Evolutionary conservation across 2,797 vertebrate genomes (phyloP), one percentile per base, ranked within the genome.

Genomic region (Cryptoblepharus egeriae): DNA sequence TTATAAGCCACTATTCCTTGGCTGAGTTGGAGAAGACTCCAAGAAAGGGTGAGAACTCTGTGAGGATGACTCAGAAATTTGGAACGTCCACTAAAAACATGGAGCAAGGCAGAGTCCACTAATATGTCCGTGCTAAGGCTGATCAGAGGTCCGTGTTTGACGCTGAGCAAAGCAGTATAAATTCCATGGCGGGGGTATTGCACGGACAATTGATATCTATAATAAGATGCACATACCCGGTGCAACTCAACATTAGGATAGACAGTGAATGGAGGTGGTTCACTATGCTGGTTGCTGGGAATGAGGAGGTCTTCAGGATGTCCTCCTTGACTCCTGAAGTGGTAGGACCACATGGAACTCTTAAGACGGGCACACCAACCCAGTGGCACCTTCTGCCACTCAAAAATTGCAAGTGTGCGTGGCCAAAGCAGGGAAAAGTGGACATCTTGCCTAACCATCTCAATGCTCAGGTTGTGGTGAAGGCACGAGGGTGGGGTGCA

Each of bases 291-390:
- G 0, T 13, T 82, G 89, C 90, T 89, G 63, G 89, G 81, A 49
- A 92, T 63, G 1, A 92, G 79, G 0, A 86, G 57, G 22, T 45
- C 64, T 0, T 87, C 67, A 28, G 91, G 89, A 37, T 22, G 71
- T 18, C 63, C 87, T 13, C 73, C 82, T 26, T 0, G 39, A 60
- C 91, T 92, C 61, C 58, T 81, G 80, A 93, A 94, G 75, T 24
- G 86, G 65, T 93, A 93, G 57, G n/a, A 80, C 92, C 93, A 94
- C 37, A 24, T 0, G 0, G 81, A 49, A 4, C 85, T 92, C 68
- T 75, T 89, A 28, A 93, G 72, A 5, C 87, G 90, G 0, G 93
- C 91, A 60, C 93, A 94, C 91, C 90, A 94, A 82, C 88, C 89
- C 83, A 93, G 64, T 49, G 75, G 52, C 77, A 92, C 68, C 0